Base-by-base conservation (phyloP, 2,797 vertebrate species). In the Anguilla megastoma region DNA sequence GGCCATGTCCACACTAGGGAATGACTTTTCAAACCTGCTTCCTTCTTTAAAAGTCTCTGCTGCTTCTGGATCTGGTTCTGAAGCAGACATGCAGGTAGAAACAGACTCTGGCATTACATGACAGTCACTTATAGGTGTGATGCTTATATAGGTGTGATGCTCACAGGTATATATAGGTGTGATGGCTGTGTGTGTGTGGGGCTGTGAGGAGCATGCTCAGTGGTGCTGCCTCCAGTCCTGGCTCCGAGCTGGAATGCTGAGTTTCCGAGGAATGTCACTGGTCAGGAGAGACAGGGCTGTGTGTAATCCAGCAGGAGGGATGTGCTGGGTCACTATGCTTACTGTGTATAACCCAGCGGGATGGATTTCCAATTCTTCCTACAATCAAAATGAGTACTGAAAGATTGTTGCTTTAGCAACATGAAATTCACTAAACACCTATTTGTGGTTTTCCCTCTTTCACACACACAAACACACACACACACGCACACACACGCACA, bases 361-460 rank as follows among this genome's bases (percentile, higher is more conserved):
- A 66, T 0, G 5, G 8, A 66, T 66, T 66, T 24, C 4, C 60
- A 21, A 24, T n/a, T 66, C 3, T n/a, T 66, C 24, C 6, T 5
- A 24, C 4, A 76, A 21, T 14, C 2, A 66, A 66, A 1, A 41
- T 18, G 56, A 16, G 14, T 54, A 30, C 48, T 66, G 45, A 80
- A 66, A 54, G 86, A 84, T 87, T 86, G 88, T 88, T 86, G 80
- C 86, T 36, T 8, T 54, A 6, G 27, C 50, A 86, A 79, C 48
- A 50, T 86, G n/a, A 41, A 41, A 33, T 56, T 16, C 30, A 85
- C 33, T 21, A 63, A 56, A 85, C 10, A 10, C 36, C 60, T 50
- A 0, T 24, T 58, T 21, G 24, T 74, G 1, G 63, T 10, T 66
- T 86, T 10, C 27, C 21, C 84, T 45, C 33, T 45, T 24, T 41